Evolutionary conservation across 2,888 invertebrate species (phyloP).

Genomic region (Heliconius ismenius): DNA sequence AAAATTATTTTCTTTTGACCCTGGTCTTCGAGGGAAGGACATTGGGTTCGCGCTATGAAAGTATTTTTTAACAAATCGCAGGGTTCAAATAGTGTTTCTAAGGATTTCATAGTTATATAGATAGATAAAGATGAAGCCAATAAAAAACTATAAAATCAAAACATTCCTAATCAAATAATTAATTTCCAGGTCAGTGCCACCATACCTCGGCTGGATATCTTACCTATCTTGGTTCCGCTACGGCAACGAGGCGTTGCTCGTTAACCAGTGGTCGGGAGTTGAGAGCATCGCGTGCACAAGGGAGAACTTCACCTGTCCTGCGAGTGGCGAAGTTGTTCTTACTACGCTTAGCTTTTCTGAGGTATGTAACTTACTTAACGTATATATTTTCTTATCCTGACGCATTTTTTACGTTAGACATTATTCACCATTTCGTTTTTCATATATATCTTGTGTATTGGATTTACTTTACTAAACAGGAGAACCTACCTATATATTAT

Average conservation of each 20-base stretch:
- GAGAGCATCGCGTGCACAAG: constrained; percentile 88
- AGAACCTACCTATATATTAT: no score
- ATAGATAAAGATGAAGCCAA: not conserved
- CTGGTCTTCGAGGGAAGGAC: no score
- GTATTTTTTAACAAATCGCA: no score
- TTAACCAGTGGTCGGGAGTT: constrained; percentile 94
- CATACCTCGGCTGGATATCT: constrained; percentile 92
- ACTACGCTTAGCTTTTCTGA: constrained; percentile 89
- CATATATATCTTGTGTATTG: not conserved
- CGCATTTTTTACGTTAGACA: no score
- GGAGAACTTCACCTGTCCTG: constrained; percentile 89
- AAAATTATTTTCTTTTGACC: no score
- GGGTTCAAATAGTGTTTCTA: not conserved
- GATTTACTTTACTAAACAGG: no score
- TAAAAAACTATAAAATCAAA: not conserved
- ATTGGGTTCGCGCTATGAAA: no score
- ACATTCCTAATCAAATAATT: not conserved
- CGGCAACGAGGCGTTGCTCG: constrained; percentile 92
- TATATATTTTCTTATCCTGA: not conserved
- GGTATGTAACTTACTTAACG: constrained; percentile 67
- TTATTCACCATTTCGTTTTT: not conserved
- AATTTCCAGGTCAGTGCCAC: constrained; percentile 87
- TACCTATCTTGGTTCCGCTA: constrained; percentile 96
- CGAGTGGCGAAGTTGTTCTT: constrained; percentile 88
- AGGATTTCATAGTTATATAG: not conserved